A percentile compares a stretch with the other conserved stretches of the same genome.
Conservation (phyloP, 2,888 invertebrate genomes). For the Tinea semifulvella region DNA sequence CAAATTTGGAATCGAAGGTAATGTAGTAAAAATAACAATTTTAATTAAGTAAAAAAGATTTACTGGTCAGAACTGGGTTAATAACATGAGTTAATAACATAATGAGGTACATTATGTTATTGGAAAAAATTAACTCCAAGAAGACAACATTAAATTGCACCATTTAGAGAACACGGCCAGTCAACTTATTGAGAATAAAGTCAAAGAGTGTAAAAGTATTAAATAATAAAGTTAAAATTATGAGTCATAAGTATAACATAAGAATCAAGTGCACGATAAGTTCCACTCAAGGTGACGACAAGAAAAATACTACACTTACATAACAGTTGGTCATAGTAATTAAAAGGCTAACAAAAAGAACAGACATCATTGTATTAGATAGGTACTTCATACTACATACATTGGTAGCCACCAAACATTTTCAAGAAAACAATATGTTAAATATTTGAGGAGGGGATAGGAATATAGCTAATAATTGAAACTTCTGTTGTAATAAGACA, state of each 20-base stretch:
- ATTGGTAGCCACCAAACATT: too few species aligned
- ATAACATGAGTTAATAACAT: slow-evolving; percentile 8
- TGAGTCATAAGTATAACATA: slow-evolving; percentile 18
- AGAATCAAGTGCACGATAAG: slow-evolving; percentile 41
- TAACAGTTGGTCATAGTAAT: slow-evolving; percentile 48
- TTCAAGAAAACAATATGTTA: too few species aligned
- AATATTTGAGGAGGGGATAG: too few species aligned
- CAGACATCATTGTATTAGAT: slow-evolving; percentile 20
- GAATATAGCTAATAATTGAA: neutral
- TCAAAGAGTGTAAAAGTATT: neutral
- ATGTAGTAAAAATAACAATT: slow-evolving; percentile 11
- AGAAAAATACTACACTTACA: slow-evolving; percentile 42
- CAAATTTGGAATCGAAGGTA: slow-evolving; percentile 13
- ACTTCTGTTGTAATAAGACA: neutral
- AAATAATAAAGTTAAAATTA: neutral
- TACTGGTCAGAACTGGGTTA: slow-evolving; percentile 9
- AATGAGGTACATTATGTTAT: slow-evolving; percentile 7
- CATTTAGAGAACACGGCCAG: neutral
- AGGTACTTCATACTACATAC: too few species aligned
- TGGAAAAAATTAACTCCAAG: neutral
- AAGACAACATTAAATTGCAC: neutral
- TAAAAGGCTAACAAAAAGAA: slow-evolving; percentile 45
- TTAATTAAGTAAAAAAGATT: slow-evolving; percentile 9
- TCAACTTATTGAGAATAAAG: neutral
- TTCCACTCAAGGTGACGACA: slow-evolving; percentile 39